Evolutionary conservation across 1,140 invertebrate genomes (phyloP).

Genomic region (Pectinophora gossypiella): DNA sequence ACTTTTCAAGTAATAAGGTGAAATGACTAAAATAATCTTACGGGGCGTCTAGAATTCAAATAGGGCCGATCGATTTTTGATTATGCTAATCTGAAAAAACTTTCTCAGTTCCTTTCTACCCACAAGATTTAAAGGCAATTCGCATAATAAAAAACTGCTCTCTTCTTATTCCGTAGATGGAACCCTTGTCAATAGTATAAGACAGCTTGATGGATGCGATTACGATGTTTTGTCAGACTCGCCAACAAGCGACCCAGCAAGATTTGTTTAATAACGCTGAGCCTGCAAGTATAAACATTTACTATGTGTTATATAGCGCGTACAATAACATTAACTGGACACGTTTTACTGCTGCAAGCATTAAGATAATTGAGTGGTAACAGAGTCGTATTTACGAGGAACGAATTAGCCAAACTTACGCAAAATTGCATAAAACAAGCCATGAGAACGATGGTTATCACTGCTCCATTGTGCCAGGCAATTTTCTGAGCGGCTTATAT

Average conservation of each 20-base stretch:
- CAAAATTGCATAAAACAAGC: constrained; percentile 45
- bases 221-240: constrained; percentile 35
- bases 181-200: too few relatives aligned
- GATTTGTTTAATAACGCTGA: constrained; percentile 11
- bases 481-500: constrained; percentile 59
- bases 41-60: constrained; percentile 2
- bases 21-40: constrained; percentile 28
- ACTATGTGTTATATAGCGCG: neutral
- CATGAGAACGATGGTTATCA: constrained; percentile 42
- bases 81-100: neutral
- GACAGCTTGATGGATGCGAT: constrained; percentile 52
- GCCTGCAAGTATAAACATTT: neutral
- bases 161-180: too few relatives aligned
- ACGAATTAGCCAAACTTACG: constrained; percentile 34
- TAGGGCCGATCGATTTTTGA: constrained; percentile 5
- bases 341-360: constrained; percentile 12
- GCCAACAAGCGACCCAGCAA: constrained; percentile 25
- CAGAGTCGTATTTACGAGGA: constrained; percentile 18
- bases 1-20: constrained; percentile 40
- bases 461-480: constrained; percentile 48
- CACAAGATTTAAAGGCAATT: constrained; percentile 31
- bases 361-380: constrained; percentile 32
- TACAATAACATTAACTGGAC: neutral
- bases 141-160: constrained; percentile 47
- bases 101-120: neutral